Base-by-base conservation (phyloP, 2,888 invertebrate genomes). In the Hydrotaea diabolus region DNA sequence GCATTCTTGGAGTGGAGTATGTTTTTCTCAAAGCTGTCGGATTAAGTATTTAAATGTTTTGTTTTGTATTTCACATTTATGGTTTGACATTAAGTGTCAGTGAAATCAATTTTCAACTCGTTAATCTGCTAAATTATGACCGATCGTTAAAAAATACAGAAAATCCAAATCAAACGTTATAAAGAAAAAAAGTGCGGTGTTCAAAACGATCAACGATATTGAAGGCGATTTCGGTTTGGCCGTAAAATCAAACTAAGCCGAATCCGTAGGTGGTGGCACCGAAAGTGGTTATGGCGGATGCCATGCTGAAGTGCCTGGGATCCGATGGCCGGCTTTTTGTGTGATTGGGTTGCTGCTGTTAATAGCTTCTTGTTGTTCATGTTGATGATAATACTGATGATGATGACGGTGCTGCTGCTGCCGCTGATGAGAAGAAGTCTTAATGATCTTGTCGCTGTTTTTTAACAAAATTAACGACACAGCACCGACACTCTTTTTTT, bases 61-160 rank as follows among this genome's bases (percentile, higher is more conserved):
- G 83, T 84, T 84, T 84, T 84, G 83, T 78, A 78, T 75, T 69
- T 72, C 71, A 77, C 71, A 77, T 84, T 84, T 64, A 84, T 71
- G 55, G 77, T 88, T 88, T 87, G 88, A 89, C 89, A 87, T 88
- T 89, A 88, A 90, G 88, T 90, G 88, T 87, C 88, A 89, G 89
- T 88, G 88, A 89, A 91, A 90, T 90, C 89, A 90, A 90, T 90
- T 90, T 90, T 89, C 88, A 87, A 89, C 89, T 90, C 90, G 87
- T 90, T 90, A 91, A 90, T 90, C 90, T 88, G 86, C 82, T 90
- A 89, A 90, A 88, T 90, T 90, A 91, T 90, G 88, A 79, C 69
- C 82, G 76, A 62, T 76, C 79, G 79, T 87, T 86, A 89, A 49
- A 9, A 39, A 64, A 15, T 59, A 53, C 49, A 49, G n/a, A 49